Evolutionary conservation across 1,140 invertebrate species (phyloP), one percentile per base, ranked within the genome.

Genomic region (Papilio xuthus): DNA sequence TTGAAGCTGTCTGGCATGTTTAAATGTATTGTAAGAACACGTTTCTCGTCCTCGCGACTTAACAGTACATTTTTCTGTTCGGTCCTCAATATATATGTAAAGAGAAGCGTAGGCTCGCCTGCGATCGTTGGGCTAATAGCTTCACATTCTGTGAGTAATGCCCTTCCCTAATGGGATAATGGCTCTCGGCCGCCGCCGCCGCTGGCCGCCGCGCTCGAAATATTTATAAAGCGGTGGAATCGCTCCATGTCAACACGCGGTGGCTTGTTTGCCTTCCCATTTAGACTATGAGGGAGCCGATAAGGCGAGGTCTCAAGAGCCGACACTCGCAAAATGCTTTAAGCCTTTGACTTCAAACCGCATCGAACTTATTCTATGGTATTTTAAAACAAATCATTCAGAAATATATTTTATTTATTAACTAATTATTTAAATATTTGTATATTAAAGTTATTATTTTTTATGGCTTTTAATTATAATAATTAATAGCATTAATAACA

Each of bases 161-260:
- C 86, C 84, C 85, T 90, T 87, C 85, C 89, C 84, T 92, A 93
- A 93, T 93, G 90, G 91, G 88, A 92, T 93, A 93, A 93, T 92
- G 87, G 86, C 88, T 86, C 82, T 85, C 83, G 80, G 84, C 83
- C 83, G 85, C 70, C 42, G 83, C 82, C 86, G 82, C 84, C 71
- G 83, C 86, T 41, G 20, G 83, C 82, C 86, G 82, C 84, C 71
- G 83, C 86, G 85, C 85, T 90, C 85, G 88, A 90, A 92, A 92
- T 91, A 93, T 92, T 91, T 93, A 91, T 92, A 93, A 92, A 92
- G 88, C 88, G 85, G 82, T 81, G 82, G 87, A 92, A 92, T 89
- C 85, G 86, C 86, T 78, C 79, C 89, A 84, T 92, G 90, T 92
- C 90, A 90, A 93, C 90, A 93, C 86, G 82, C 86, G 83, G 78